Conservation (phyloP, 2,797 vertebrate genomes). For the Hapalemur alaotrensis region DNA sequence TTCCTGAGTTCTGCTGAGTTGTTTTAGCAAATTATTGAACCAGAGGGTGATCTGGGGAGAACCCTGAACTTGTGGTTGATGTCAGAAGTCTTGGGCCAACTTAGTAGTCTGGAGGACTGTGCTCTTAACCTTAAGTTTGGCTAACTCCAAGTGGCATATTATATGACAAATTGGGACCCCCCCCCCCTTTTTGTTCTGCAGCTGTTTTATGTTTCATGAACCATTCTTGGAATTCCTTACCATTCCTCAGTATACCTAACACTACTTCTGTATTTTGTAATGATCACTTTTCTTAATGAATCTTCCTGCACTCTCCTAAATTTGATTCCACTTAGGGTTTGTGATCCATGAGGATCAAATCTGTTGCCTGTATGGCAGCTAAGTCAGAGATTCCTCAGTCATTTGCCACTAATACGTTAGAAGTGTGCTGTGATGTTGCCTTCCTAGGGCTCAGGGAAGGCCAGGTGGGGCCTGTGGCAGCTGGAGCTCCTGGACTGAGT, state of each 20-base stretch:
- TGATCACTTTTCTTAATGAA: conserved; percentile 28
- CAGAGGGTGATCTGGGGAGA: background rate
- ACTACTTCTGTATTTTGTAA: background rate
- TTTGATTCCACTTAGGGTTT: conserved; percentile 12
- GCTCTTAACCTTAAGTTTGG: background rate
- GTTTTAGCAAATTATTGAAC: background rate
- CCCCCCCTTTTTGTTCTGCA: background rate
- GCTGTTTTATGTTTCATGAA: background rate
- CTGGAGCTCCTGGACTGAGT: background rate
- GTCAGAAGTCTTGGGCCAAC: background rate
- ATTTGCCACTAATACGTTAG: background rate
- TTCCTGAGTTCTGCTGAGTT: background rate
- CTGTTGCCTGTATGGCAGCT: background rate
- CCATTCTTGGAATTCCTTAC: background rate
- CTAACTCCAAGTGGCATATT: background rate
- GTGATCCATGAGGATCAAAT: background rate
- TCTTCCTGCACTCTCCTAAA: background rate
- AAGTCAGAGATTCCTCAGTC: background rate
- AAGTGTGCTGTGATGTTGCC: background rate
- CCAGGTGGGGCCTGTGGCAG: background rate
- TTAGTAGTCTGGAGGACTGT: background rate
- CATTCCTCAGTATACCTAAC: background rate
- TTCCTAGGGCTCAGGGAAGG: background rate
- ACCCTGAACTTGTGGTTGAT: background rate
- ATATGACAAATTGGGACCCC: background rate